These are phyloP conservation scores for Drosophila picticornis DNA, from an alignment of 2,888 invertebrate species.

Conservation along the genomic window DNA sequence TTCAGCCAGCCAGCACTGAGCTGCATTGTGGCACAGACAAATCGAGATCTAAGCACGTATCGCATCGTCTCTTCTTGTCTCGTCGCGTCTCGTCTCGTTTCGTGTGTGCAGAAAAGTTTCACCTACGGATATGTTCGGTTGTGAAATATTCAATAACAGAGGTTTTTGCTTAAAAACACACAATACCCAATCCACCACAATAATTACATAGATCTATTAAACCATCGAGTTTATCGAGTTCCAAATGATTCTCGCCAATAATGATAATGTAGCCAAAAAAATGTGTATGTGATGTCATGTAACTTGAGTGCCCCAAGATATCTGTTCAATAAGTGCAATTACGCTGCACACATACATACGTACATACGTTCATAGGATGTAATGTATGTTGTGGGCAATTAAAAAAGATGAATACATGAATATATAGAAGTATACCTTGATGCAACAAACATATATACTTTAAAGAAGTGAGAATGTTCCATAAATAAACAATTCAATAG, in stretches of 20 bases:
- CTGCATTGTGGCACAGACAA: conserved; percentile 64
- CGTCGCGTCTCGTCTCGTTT: conserved; percentile 3
- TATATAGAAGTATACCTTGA: neutral
- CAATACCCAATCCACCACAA: neutral
- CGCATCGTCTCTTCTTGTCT: conserved; percentile 14
- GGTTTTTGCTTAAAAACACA: conserved; percentile 6
- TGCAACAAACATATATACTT: neutral
- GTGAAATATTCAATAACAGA: conserved; percentile 45
- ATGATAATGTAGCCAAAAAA: neutral
- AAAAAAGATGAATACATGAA: neutral
- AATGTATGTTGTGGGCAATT: neutral
- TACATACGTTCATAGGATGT: neutral
- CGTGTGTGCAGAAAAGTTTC: conserved; percentile 65
- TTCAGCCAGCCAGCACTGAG: conserved; percentile 47
- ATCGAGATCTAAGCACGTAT: conserved; percentile 61
- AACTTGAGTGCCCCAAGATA: conserved; percentile 4
- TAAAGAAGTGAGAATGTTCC: neutral
- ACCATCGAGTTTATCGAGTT: neutral
- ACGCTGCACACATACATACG: neutral
- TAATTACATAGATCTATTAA: conserved; percentile 1
- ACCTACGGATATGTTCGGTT: conserved; percentile 66
- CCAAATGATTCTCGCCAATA: conserved; percentile 3
- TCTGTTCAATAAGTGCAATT: conserved; percentile 3
- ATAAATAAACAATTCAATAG: conserved; percentile 1
- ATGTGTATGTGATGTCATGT: conserved; percentile 10